Evolutionary conservation across 2,113 vertebrate species (phyloP).

Genomic region (Atrichornis clamosus): DNA sequence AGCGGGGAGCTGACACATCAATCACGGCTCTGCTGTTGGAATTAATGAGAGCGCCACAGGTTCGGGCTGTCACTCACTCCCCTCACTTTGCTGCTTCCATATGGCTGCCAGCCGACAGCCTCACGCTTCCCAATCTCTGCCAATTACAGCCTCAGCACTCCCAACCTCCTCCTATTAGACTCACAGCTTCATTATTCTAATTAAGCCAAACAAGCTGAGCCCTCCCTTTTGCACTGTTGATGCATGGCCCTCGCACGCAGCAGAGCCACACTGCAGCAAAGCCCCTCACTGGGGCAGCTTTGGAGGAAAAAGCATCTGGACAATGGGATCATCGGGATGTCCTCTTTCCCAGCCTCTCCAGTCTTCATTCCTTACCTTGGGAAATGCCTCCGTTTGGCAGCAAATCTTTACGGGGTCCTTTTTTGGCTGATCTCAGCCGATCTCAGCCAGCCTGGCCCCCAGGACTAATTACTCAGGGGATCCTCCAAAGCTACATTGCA

Average conservation of each 20-base stretch:
- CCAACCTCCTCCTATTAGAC: conserved; percentile 53
- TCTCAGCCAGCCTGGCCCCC: not conserved
- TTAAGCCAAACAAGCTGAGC: conserved; percentile 47
- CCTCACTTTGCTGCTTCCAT: conserved; percentile 72
- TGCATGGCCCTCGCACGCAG: not conserved
- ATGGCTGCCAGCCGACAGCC: conserved; percentile 64
- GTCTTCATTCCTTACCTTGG: not conserved
- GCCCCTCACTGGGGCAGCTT: not conserved
- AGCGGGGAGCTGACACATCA: conserved; percentile 73
- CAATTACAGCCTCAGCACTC: conserved; percentile 66
- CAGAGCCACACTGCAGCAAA: not conserved
- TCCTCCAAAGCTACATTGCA: not conserved
- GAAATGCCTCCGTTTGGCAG: fast-evolving
- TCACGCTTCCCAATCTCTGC: conserved; percentile 61
- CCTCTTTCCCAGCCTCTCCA: fast-evolving
- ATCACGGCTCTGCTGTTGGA: conserved; percentile 70
- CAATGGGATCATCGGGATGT: fast-evolving
- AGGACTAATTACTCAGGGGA: not conserved
- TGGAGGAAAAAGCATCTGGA: not conserved
- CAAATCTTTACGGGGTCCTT: not conserved
- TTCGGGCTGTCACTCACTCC: conserved; percentile 70
- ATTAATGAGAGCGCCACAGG: conserved; percentile 72
- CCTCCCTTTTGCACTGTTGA: not conserved
- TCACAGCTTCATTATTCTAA: conserved; percentile 70
- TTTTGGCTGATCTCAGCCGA: not conserved